phyloP scores from a whole-genome alignment of 1,140 invertebrate species.

The Drosophila novamexicana region DNA sequence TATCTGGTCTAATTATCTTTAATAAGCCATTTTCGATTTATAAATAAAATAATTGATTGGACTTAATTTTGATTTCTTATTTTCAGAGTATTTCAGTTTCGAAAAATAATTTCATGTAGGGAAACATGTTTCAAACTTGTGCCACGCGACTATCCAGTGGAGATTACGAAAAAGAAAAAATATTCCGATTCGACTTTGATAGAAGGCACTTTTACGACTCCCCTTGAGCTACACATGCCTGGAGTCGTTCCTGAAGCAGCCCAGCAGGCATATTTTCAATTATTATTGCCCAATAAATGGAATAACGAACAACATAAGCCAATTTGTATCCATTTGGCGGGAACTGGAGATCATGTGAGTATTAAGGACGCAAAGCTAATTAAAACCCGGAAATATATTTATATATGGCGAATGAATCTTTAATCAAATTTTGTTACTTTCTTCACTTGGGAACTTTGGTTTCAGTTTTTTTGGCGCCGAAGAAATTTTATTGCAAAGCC shows the following conservation, averaged over 20 bases:
- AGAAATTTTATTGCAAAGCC: conserved; percentile 94
- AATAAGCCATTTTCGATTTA: too few species aligned
- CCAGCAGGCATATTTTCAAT: conserved; percentile 92
- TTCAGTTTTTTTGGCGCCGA: conserved; percentile 96
- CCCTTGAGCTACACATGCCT: conserved; percentile 92
- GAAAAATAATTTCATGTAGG: conserved; percentile 93
- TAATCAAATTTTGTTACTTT: neutral
- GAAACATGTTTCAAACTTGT: conserved; percentile 93
- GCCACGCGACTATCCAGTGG: conserved; percentile 92
- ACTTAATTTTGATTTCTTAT: conserved; percentile 2
- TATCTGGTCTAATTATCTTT: too few species aligned
- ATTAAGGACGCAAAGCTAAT: neutral
- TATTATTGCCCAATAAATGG: conserved; percentile 94
- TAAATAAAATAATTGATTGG: neutral
- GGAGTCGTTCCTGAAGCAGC: conserved; percentile 94
- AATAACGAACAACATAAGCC: conserved; percentile 89
- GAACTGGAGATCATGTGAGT: conserved; percentile 99
- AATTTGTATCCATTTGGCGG: conserved; percentile 96
- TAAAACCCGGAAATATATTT: neutral
- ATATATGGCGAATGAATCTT: neutral
- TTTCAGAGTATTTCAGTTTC: conserved; percentile 94
- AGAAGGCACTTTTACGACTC: conserved; percentile 95
- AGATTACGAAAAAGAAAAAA: conserved; percentile 94
- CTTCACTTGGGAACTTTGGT: conserved; percentile 36
- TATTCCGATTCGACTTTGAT: conserved; percentile 90